Conservation (phyloP, 1,140 invertebrate genomes). For the Vanessa atalanta region DNA sequence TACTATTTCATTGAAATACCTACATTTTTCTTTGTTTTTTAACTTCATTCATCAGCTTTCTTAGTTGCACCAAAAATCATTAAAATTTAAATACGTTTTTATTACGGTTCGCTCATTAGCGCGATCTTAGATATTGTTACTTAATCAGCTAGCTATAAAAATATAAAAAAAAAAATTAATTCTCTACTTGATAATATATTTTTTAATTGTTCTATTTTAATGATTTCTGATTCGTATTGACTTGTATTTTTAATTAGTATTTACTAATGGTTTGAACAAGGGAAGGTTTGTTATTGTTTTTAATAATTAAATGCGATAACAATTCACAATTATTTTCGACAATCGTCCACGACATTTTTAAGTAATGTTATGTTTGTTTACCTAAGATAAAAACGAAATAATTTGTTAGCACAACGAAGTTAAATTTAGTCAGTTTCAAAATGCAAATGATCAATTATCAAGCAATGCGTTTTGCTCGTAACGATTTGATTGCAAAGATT, state of each 20-base stretch:
- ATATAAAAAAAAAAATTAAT: constrained; percentile 1
- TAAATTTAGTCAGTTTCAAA: neutral
- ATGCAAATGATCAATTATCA: neutral
- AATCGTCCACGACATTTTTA: too few species aligned
- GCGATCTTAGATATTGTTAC: constrained; percentile 15
- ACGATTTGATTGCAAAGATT: neutral
- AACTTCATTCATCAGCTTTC: neutral
- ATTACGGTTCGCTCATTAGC: constrained; percentile 12
- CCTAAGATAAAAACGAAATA: neutral
- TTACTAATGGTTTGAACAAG: neutral
- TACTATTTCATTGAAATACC: neutral
- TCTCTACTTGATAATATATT: neutral
- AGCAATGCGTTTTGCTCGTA: neutral
- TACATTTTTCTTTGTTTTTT: neutral
- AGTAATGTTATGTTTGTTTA: too few species aligned
- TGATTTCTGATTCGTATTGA: neutral
- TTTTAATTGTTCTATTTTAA: neutral
- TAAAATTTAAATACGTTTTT: neutral
- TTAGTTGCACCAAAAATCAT: neutral
- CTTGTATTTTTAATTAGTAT: constrained; percentile 1
- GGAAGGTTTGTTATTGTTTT: neutral
- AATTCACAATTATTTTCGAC: too few species aligned
- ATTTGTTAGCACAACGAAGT: neutral
- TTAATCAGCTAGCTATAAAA: constrained; percentile 1
- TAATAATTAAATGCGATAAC: too few species aligned